Conservation (phyloP, 2,888 invertebrate species). For the Iphiclides podalirius region DNA sequence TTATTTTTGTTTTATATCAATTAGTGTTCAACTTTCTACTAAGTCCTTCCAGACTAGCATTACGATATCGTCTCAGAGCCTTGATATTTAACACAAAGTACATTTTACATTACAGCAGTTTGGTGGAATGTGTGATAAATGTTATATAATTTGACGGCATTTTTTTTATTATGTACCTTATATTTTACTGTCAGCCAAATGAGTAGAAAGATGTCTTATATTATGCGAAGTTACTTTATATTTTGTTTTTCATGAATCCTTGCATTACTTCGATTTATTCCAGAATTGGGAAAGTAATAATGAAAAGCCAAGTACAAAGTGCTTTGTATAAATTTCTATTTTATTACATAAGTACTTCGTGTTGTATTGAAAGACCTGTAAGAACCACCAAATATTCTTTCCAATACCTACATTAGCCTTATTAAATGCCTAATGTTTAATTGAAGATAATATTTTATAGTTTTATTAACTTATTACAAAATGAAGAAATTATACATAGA, state of each 20-base stretch:
- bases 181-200: slow-evolving; percentile 32
- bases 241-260: slow-evolving; percentile 10
- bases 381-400: slow-evolving; percentile 76
- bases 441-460: slow-evolving; percentile 78
- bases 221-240: slow-evolving; percentile 13
- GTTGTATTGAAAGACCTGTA: slow-evolving; percentile 60
- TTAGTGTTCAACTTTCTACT: slow-evolving; percentile 22
- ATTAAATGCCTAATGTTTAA: slow-evolving; percentile 75
- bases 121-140: slow-evolving; percentile 22
- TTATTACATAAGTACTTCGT: slow-evolving; percentile 51
- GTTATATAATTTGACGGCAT: slow-evolving; percentile 31
- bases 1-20: slow-evolving; percentile 19
- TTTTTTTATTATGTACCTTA: slow-evolving; percentile 34
- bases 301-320: slow-evolving; percentile 74
- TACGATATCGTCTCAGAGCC: neutral
- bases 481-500: slow-evolving; percentile 76
- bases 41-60: slow-evolving; percentile 19
- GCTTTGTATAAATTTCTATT: slow-evolving; percentile 61
- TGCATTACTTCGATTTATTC: slow-evolving; percentile 12
- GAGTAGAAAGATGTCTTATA: slow-evolving; percentile 25
- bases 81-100: slow-evolving; percentile 24
- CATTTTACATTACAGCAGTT: slow-evolving; percentile 26
- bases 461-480: slow-evolving; percentile 80
- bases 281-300: slow-evolving; percentile 31
- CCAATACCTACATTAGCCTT: slow-evolving; percentile 76